Base-by-base conservation (phyloP, 2,888 invertebrate species). In the Strigamia maritima region DNA sequence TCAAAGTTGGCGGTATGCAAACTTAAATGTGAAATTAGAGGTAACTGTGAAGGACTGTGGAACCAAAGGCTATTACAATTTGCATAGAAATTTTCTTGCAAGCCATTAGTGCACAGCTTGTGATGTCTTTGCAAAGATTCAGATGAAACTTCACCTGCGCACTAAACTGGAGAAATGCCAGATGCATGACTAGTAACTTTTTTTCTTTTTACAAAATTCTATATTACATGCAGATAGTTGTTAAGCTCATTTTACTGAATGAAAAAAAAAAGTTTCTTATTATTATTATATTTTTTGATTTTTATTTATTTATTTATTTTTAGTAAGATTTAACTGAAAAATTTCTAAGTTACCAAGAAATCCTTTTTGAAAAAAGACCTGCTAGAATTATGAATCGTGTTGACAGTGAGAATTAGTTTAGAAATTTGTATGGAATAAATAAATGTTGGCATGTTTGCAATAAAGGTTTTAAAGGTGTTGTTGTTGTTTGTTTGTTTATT, bases 41-140 rank as follows among this genome's bases (percentile, higher is more conserved):
- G 44, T 44, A 65, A 24, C 60, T 22, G 24, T 24, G 60, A 65
- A 22, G 22, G 60, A 65, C 60, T 65, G 60, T 16, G 22, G 24
- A 65, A 65, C 60, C 60, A 65, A 24, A 1, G 60, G 60, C 60
- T 22, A 65, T 65, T 65, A 65, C 60, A 65, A 65, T 65, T 65
- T 65, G 60, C 60, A 65, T 65, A 65, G 60, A 65, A 65, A 65
- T 65, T 65, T 65, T 65, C 60, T 65, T 65, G 60, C 60, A 65
- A 65, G 60, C 60, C 60, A 65, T 65, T 65, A 65, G 60, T 65
- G 60, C 60, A 65, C 60, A 65, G 60, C 60, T 65, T 65, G 60
- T 65, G 60, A 65, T 65, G 60, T 65, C 60, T 65, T 65, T 65
- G 60, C 60, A 65, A n/a, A 44, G 60, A 65, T 65, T 65, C 60